Percentiles rank a stretch among this genome's conserved stretches.
These are phyloP conservation scores for Salmo trutta DNA, from an alignment of 2,797 vertebrate species.

Conservation along the genomic window DNA sequence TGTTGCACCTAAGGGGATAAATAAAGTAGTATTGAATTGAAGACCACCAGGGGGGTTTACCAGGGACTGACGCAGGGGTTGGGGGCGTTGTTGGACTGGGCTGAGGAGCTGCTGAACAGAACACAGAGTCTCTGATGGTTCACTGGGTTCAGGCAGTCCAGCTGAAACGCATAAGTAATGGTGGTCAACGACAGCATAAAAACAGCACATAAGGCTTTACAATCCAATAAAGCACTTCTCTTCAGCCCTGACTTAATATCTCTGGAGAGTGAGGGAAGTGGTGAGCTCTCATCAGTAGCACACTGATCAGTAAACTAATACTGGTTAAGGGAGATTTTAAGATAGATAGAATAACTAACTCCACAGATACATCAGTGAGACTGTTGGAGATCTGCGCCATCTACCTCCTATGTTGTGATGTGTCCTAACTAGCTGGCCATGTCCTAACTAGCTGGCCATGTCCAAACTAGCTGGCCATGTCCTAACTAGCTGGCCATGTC, in stretches of 20 bases:
- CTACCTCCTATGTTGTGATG: not conserved
- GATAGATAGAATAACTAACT: not conserved
- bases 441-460: too few species aligned
- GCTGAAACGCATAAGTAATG: conserved; percentile 67
- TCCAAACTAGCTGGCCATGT: too few species aligned
- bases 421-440: not conserved
- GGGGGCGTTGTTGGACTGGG: conserved; percentile 94
- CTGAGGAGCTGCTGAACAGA: conserved; percentile 96
- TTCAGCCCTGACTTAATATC: not conserved
- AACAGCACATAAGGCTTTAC: not conserved
- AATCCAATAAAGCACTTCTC: not conserved
- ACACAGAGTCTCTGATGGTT: conserved; percentile 97
- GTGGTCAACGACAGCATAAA: not conserved
- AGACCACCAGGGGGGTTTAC: conserved; percentile 65
- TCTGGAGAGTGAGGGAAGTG: not conserved
- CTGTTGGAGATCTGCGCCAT: too few species aligned
- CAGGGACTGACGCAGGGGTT: conserved; percentile 98
- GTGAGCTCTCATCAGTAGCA: not conserved
- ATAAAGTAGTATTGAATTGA: too few species aligned
- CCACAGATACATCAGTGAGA: not conserved
- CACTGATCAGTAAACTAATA: conserved; percentile 19
- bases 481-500: not conserved
- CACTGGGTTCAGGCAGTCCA: conserved; percentile 91
- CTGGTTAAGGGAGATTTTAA: conserved; percentile 17
- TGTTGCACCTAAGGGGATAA: too few species aligned